A percentile compares a stretch with the other conserved stretches of the same genome.
These are phyloP conservation scores for Drosophila suboccidentalis DNA, from an alignment of 2,888 invertebrate species.

Conservation along the genomic window DNA sequence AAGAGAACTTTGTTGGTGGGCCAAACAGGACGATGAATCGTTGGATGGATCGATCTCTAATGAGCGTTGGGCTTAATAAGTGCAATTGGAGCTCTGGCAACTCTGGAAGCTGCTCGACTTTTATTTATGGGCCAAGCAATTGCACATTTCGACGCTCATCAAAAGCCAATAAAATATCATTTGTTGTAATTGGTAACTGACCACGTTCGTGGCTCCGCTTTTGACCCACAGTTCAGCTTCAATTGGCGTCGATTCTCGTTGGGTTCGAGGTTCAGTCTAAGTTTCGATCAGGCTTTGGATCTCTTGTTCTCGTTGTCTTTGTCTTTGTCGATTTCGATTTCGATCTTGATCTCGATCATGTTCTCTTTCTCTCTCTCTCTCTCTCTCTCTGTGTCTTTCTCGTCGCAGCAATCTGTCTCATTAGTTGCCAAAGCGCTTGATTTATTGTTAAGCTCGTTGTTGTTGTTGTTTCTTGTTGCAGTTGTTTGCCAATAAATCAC, in stretches of 20 bases:
- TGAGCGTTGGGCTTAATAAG: slow-evolving; percentile 66
- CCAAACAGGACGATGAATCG: slow-evolving; percentile 19
- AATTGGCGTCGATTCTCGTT: slow-evolving; percentile 2
- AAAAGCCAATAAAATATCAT: slow-evolving; percentile 81
- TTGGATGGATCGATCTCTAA: slow-evolving; percentile 47
- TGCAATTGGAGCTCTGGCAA: slow-evolving; percentile 57
- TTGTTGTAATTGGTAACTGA: slow-evolving; percentile 69
- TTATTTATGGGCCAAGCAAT: slow-evolving; percentile 73
- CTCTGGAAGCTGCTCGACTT: slow-evolving; percentile 18
- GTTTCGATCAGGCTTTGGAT: slow-evolving; percentile 1
- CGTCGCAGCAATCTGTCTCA: slow-evolving; percentile 74
- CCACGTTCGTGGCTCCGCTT: neutral
- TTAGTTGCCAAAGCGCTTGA: slow-evolving; percentile 69
- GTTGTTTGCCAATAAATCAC: slow-evolving; percentile 72
- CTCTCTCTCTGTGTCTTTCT: slow-evolving; percentile 9
- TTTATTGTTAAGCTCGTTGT: slow-evolving; percentile 61
- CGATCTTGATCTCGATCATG: neutral
- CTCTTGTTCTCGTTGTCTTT: slow-evolving; percentile 7
- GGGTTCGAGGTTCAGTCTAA: neutral
- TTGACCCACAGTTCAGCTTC: slow-evolving; percentile 10
- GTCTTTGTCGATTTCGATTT: slow-evolving; percentile 19
- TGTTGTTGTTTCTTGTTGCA: slow-evolving; percentile 36
- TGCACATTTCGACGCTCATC: slow-evolving; percentile 75
- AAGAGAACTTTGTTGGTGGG: slow-evolving; percentile 55
- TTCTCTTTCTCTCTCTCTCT: slow-evolving; percentile 5